These are phyloP conservation scores for Pantelozetes paolii DNA, from an alignment of 2,888 invertebrate species.

Conservation along the genomic window DNA sequence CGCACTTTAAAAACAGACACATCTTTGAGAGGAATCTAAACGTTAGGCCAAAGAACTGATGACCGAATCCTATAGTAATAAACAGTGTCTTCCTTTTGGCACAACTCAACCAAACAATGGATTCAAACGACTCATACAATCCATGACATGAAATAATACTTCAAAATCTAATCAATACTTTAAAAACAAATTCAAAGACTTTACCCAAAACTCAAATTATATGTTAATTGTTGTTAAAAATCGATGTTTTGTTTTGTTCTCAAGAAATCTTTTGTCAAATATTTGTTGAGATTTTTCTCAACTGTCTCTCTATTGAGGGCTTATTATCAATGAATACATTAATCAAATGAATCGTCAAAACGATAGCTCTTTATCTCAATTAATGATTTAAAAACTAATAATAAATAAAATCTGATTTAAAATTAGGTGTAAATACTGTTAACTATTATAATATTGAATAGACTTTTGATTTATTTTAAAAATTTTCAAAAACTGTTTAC, in stretches of 20 bases:
- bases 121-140: not conserved
- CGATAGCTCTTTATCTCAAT: not conserved
- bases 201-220: not conserved
- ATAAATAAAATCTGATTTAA: not conserved
- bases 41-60: not conserved
- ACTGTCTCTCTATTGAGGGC: not conserved
- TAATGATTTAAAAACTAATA: not conserved
- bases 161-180: not conserved
- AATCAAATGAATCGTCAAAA: not conserved
- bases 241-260: not conserved
- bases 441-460: not conserved
- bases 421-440: conserved; percentile 13
- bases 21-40: conserved; percentile 8
- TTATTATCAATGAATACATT: too few species aligned
- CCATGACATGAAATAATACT: conserved; percentile 10
- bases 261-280: not conserved
- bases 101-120: not conserved
- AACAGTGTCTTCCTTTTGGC: not conserved
- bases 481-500: too few species aligned
- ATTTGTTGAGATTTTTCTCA: not conserved
- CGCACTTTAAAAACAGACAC: conserved; percentile 20
- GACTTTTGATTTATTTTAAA: not conserved
- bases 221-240: not conserved
- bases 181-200: not conserved
- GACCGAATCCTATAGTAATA: not conserved